Evolutionary conservation across 2,888 invertebrate species (phyloP).

Genomic region (Aromia moschata): DNA sequence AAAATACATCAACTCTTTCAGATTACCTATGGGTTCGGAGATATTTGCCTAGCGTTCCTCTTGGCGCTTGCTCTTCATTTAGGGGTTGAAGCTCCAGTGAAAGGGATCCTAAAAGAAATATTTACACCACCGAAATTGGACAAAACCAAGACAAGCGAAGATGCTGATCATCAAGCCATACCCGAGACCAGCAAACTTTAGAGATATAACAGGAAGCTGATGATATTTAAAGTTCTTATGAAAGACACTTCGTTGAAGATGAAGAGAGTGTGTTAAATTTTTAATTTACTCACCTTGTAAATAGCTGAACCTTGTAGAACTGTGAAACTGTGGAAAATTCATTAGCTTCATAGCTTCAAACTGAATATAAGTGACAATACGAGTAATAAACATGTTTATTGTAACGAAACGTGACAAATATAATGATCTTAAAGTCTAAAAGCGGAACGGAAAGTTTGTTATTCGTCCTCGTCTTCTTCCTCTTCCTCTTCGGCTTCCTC

Average conservation of each 20-base stretch:
- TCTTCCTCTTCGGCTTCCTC: conserved; percentile 65
- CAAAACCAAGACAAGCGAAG: background rate
- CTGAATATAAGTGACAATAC: too few species aligned
- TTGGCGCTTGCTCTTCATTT: conserved; percentile 65
- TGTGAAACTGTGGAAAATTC: too few species aligned
- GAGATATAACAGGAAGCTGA: background rate
- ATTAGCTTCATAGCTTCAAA: too few species aligned
- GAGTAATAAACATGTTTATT: too few species aligned
- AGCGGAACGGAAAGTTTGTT: too few species aligned
- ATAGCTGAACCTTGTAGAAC: too few species aligned
- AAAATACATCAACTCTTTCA: too few species aligned
- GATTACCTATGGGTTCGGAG: conserved; percentile 59
- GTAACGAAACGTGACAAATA: background rate
- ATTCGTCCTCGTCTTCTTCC: conserved; percentile 64
- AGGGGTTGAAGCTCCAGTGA: conserved; percentile 68
- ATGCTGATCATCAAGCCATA: background rate
- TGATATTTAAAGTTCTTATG: background rate
- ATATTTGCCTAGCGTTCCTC: conserved; percentile 63
- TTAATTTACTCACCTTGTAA: too few species aligned
- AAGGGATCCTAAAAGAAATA: conserved; percentile 16
- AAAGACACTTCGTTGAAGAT: too few species aligned
- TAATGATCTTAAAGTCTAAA: background rate
- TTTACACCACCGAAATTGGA: conserved; percentile 15
- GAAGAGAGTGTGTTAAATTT: too few species aligned
- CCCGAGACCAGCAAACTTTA: background rate